These are phyloP conservation scores for Bombus superbus DNA, from an alignment of 1,140 invertebrate genomes.

Conservation along the genomic window DNA sequence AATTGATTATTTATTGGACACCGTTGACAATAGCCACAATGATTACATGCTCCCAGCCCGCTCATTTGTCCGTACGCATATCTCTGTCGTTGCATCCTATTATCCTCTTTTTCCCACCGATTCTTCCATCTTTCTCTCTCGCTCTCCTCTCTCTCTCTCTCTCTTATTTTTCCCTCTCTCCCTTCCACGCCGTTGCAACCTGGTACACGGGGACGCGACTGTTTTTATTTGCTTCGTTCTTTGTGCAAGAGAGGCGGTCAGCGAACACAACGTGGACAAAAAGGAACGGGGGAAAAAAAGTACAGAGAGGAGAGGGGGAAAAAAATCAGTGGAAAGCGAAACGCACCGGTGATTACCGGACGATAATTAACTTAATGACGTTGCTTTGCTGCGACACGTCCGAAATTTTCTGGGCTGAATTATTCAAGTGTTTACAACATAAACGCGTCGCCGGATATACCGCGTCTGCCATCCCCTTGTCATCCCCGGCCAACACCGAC, in stretches of 20 bases:
- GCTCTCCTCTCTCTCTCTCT: neutral
- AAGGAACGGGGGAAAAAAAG: neutral
- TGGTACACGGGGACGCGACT: neutral
- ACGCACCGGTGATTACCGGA: constrained; percentile 47
- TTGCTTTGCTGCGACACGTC: constrained; percentile 27
- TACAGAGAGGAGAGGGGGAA: neutral
- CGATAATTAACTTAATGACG: constrained; percentile 59
- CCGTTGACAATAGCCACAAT: constrained; percentile 61
- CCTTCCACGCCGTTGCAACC: neutral
- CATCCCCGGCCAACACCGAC: no score
- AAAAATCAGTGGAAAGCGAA: constrained; percentile 42
- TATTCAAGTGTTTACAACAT: constrained; percentile 56
- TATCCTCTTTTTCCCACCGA: constrained; percentile 2
- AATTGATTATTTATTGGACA: constrained; percentile 66
- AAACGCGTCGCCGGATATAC: constrained; percentile 27
- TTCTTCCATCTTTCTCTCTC: no score
- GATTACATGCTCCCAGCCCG: constrained; percentile 45
- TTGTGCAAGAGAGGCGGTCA: constrained; percentile 37
- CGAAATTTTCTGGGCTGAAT: constrained; percentile 52
- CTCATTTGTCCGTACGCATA: constrained; percentile 42
- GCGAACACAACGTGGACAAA: neutral
- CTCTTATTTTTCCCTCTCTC: neutral
- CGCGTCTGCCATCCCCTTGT: neutral
- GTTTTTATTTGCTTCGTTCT: constrained; percentile 56
- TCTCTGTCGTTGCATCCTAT: constrained; percentile 34